phyloP scores from a whole-genome alignment of 2,888 invertebrate species.

The Hemistola chrysoprasaria region DNA sequence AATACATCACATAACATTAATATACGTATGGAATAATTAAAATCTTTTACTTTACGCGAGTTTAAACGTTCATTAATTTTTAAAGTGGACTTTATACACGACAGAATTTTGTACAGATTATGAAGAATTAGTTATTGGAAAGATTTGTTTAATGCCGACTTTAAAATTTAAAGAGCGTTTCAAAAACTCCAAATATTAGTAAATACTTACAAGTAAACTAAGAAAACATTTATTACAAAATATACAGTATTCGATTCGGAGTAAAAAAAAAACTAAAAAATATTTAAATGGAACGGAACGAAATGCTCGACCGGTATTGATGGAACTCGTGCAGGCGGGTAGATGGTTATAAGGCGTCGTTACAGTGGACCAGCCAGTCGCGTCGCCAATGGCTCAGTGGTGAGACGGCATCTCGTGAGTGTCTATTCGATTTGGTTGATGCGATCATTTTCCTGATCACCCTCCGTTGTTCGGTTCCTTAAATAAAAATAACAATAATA shows the following conservation, averaged over 20 bases:
- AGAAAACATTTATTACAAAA: constrained; percentile 58
- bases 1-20: no score
- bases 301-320: constrained; percentile 36
- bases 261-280: constrained; percentile 33
- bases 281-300: constrained; percentile 23
- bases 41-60: no score
- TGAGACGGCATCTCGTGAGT: constrained; percentile 27
- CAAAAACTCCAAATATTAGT: no score
- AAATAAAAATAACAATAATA: constrained; percentile 3
- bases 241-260: constrained; percentile 50
- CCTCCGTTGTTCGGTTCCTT: constrained; percentile 75
- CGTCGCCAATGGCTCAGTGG: constrained; percentile 20
- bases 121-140: no score
- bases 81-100: no score
- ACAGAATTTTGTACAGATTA: no score
- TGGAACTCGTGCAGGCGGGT: constrained; percentile 28
- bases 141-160: no score
- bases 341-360: constrained; percentile 2
- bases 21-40: no score
- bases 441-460: constrained; percentile 42
- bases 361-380: constrained; percentile 29
- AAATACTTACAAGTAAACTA: constrained; percentile 38
- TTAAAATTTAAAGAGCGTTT: no score
- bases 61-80: no score
- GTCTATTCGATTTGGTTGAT: constrained; percentile 19